Evolutionary conservation across 2,888 invertebrate species (phyloP), one percentile per base, ranked within the genome.

Genomic region (Allophyes oxyacanthae): DNA sequence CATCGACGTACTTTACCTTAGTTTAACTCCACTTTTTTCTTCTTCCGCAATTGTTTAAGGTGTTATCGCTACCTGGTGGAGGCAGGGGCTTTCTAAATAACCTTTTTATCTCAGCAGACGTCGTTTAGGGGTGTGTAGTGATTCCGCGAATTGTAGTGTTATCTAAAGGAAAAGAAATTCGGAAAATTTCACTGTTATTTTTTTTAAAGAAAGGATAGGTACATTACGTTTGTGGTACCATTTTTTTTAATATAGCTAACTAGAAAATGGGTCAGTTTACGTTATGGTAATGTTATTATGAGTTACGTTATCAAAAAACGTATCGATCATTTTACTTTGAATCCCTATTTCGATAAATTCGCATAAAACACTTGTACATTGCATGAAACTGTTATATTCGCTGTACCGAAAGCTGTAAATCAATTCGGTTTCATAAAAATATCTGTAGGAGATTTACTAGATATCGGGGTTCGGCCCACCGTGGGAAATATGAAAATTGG

Each of bases 401-500:
- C 44, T 60, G 65, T 72, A 81, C 75, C 77, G 74, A 79, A 78
- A 75, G 75, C 69, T 75, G 79, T 85, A 87, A 88, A 88, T 87
- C 86, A 87, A 86, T 87, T 85, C 82, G 74, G 79, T 84, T 85
- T 84, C 84, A 88, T 90, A 91, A 89, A 88, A 90, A 90, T 89
- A 89, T 88, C 85, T 84, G 77, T 74, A 78, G 75, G 77, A 86
- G 88, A 90, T 91, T 89, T 90, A 89, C 83, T 84, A 83, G 84
- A 83, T 84, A 81, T 80, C 72, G 78, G 58, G 73, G 77, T 77
- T 75, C 81, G 78, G 82, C 83, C 82, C 84, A 78, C 77, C 84
- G 85, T 82, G 86, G 84, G 87, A 92, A 91, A 92, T 92, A 92
- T 90, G 92, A 91, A 92, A 92, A 92, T 92, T 92, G 92, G 91